Evolutionary conservation across 2,888 invertebrate species (phyloP).

Genomic region (Trichogramma dendrolimi): DNA sequence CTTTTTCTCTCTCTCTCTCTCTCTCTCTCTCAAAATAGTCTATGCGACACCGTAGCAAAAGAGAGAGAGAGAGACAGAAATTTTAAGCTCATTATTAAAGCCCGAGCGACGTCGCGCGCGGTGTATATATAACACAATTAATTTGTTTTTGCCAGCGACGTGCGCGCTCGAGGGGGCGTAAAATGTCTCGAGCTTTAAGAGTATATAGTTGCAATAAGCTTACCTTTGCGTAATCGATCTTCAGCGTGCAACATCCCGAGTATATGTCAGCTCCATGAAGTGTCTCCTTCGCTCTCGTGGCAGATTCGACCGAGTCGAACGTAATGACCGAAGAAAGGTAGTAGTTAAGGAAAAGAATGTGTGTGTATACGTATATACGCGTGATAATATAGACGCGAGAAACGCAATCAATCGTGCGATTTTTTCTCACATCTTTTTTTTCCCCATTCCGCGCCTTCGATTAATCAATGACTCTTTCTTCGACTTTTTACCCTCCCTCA

Average conservation of each 20-base stretch:
- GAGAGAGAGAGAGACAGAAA: neutral
- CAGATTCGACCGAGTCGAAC: constrained; percentile 91
- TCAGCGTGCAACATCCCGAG: constrained; percentile 97
- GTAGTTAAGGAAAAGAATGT: constrained; percentile 22
- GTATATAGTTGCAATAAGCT: constrained; percentile 45
- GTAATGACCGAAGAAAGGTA: constrained; percentile 58
- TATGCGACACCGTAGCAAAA: neutral
- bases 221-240: constrained; percentile 99
- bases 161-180: neutral
- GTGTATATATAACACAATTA: neutral
- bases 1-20: constrained; percentile 6
- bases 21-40: neutral
- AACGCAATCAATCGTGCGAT: too few species aligned
- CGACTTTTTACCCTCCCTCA: too few species aligned
- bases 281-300: constrained; percentile 88
- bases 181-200: neutral
- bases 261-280: constrained; percentile 98
- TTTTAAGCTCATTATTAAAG: constrained; percentile 7
- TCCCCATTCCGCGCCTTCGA: too few species aligned
- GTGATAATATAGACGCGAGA: too few species aligned
- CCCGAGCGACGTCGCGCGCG: neutral
- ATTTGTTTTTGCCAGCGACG: neutral
- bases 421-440: too few species aligned
- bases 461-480: too few species aligned
- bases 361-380: too few species aligned